phyloP scores from a whole-genome alignment of 2,113 vertebrate species.

The Tauraco erythrolophus region DNA sequence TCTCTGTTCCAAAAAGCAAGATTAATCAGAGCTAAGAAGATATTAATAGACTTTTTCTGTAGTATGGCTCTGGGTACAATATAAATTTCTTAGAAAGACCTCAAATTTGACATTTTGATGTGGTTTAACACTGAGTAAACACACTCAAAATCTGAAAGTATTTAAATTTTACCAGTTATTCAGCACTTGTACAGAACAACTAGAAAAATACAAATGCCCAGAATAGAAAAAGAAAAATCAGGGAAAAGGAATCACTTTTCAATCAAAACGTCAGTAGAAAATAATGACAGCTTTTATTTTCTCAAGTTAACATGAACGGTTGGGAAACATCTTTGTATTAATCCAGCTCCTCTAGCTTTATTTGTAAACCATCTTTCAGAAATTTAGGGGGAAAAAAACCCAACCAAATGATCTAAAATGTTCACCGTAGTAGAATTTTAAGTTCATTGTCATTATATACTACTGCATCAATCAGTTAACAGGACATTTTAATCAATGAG shows the following conservation, averaged over 20 bases:
- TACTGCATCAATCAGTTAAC: not conserved
- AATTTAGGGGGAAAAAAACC: not conserved
- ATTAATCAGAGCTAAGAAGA: not conserved
- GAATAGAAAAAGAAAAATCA: not conserved
- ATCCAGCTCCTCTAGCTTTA: not conserved
- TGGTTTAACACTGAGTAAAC: not conserved
- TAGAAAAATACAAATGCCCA: not conserved
- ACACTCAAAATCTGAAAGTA: not conserved
- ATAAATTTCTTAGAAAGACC: not conserved
- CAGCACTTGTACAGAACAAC: not conserved
- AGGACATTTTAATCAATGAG: not conserved
- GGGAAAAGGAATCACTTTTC: not conserved
- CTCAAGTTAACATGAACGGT: not conserved
- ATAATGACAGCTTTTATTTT: not conserved
- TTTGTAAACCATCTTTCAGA: not conserved
- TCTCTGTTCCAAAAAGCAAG: not conserved
- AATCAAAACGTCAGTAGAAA: not conserved
- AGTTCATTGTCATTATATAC: not conserved
- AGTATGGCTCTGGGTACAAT: not conserved
- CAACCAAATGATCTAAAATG: not conserved
- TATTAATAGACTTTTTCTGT: not conserved
- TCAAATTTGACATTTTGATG: not conserved
- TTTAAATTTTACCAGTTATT: not conserved
- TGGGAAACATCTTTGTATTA: not conserved
- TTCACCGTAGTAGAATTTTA: conserved; percentile 1